Evolutionary conservation across 2,888 invertebrate species (phyloP), one percentile per base, ranked within the genome.

Genomic region (Mesoligia furuncula): DNA sequence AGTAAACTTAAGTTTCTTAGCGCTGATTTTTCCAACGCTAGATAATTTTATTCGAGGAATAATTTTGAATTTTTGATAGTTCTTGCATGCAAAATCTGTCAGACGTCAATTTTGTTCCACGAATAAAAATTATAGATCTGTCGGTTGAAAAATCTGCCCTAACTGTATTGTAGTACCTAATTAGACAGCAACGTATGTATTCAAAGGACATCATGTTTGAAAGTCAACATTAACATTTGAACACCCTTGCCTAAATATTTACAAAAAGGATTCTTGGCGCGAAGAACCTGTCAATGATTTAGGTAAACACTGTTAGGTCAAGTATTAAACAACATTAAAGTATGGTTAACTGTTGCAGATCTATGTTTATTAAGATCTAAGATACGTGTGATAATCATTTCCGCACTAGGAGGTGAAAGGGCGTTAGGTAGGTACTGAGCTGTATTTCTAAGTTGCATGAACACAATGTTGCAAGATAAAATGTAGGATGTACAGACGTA

Each of bases 241-340:
- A 69, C 54, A 54, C n/a, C 51, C 24, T 62, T 61, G 24, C 9
- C 51, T 67, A 83, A 74, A 83, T 75, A 79, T 83, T 83, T 57
- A 83, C 83, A 59, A 70, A 73, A 75, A 69, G n/a, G 39, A 69
- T 73, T 72, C 68, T 74, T 39, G 31, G 59, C 31, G 7, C 15
- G 20, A 45, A 67, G 15, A 73, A 17, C 64, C 51, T 73, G 83
- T 62, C 70, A 79, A 82, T 8, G 45, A 71, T 24, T 73, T 54
- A 17, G 17, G 74, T 59, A 68, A 79, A 82, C 64, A 83, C 83
- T 27, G 61, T 73, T 57, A 77, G 20, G 54, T 61, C 36, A 57
- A 68, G 1, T 31, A 65, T 48, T 57, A 70, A 75, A 64, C 42
- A 69, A 45, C 27, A 69, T 65, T 73, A 76, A 64, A 64, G 36